Conservation (phyloP, 2,113 vertebrate genomes). For the Panthera tigris region DNA sequence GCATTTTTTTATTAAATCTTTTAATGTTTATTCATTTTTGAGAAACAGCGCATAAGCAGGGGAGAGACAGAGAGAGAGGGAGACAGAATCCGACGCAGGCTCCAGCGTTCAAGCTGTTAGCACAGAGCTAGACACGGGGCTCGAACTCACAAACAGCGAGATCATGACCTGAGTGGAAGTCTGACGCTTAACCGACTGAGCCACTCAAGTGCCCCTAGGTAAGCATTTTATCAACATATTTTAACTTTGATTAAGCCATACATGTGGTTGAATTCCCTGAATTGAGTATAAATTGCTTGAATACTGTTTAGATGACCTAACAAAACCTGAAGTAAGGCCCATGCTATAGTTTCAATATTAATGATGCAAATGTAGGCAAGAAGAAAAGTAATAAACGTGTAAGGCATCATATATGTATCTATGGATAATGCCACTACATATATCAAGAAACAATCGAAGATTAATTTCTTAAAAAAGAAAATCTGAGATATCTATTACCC, state of each 20-base stretch:
- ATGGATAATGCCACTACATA: neutral
- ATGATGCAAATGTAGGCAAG: neutral
- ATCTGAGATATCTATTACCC: fast-evolving
- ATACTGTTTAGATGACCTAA: neutral
- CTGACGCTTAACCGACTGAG: too few relatives aligned
- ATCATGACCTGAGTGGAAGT: too few relatives aligned
- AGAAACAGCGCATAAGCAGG: too few relatives aligned
- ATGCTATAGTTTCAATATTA: neutral
- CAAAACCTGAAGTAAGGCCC: fast-evolving
- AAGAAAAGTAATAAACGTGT: neutral
- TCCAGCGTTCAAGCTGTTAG: too few relatives aligned
- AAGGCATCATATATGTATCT: neutral
- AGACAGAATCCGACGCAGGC: too few relatives aligned
- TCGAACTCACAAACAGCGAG: too few relatives aligned
- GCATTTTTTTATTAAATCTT: neutral
- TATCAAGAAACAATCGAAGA: neutral
- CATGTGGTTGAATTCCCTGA: neutral
- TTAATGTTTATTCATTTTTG: too few relatives aligned
- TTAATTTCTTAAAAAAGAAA: neutral
- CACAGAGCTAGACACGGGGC: too few relatives aligned
- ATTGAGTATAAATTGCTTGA: neutral
- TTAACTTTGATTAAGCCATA: neutral
- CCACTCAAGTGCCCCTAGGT: too few relatives aligned
- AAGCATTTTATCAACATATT: neutral
- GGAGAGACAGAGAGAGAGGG: too few relatives aligned